phyloP scores from a whole-genome alignment of 2,888 invertebrate species.

The Rhopalosiphum nymphaeae region DNA sequence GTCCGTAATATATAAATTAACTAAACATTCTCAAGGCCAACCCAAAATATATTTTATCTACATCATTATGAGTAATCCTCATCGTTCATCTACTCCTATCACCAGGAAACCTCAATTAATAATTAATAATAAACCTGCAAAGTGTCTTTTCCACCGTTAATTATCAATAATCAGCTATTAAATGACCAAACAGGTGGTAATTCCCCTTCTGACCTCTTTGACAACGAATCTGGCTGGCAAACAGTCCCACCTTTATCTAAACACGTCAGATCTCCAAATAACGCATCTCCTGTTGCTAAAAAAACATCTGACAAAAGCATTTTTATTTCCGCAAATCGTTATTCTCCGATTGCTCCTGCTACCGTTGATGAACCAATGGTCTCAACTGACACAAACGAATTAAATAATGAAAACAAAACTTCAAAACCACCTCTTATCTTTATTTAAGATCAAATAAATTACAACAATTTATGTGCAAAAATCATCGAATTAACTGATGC shows the following conservation, averaged over 20 bases:
- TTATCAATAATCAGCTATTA: not conserved
- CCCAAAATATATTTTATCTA: slow-evolving; percentile 10
- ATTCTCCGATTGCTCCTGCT: not conserved
- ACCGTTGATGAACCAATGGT: not conserved
- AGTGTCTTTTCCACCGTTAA: not conserved
- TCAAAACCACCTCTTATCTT: not conserved
- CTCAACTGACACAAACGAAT: not conserved
- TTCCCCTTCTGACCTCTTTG: not conserved
- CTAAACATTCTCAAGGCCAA: not conserved
- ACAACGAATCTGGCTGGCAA: not conserved
- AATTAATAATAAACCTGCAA: not conserved
- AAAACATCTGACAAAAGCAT: not conserved
- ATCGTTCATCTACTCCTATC: not conserved
- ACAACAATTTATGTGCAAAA: too few relatives aligned
- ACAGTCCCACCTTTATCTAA: not conserved
- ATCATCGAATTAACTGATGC: too few relatives aligned
- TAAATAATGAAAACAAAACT: not conserved
- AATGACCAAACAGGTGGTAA: not conserved
- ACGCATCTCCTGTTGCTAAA: not conserved
- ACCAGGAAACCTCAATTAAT: not conserved
- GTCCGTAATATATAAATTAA: not conserved
- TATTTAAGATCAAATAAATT: not conserved
- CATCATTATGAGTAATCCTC: not conserved
- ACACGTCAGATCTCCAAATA: not conserved
- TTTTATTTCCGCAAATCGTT: not conserved